A percentile compares a stretch with the other conserved stretches of the same genome.
Conservation (phyloP, 2,888 invertebrate species). For the Halocaridina rubra region DNA sequence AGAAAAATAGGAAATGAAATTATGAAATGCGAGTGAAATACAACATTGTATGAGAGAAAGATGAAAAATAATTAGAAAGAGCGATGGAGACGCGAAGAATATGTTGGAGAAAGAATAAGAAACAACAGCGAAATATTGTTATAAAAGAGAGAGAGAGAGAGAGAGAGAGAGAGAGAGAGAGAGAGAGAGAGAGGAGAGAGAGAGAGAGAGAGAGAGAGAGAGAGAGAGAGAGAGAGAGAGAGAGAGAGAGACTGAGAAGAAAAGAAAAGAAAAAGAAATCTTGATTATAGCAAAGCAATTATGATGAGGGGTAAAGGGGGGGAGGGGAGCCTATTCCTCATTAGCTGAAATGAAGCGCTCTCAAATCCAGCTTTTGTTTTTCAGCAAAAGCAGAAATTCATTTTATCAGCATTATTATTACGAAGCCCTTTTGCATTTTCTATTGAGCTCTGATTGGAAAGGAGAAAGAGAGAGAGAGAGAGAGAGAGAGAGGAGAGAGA, state of each 20-base stretch:
- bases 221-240: constrained; percentile 1
- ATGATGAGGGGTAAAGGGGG: neutral
- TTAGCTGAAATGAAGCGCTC: neutral
- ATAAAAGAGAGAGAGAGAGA: neutral
- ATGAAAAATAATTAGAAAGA: too few relatives aligned
- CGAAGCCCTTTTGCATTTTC: neutral
- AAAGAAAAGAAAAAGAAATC: too few relatives aligned
- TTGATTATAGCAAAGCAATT: neutral
- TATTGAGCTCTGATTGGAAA: neutral
- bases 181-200: neutral
- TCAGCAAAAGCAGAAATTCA: neutral
- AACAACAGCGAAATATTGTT: too few relatives aligned
- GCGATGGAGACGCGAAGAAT: too few relatives aligned
- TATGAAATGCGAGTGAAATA: too few relatives aligned
- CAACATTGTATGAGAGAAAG: too few relatives aligned
- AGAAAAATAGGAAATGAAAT: too few relatives aligned
- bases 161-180: neutral
- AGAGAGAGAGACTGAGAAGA: neutral
- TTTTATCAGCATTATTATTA: neutral
- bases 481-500: too few relatives aligned
- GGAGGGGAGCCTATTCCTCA: too few relatives aligned
- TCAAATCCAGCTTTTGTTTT: neutral
- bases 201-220: neutral
- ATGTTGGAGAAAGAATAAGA: too few relatives aligned
- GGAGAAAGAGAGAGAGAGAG: neutral